A percentile compares a stretch with the other conserved stretches of the same genome.
Evolutionary conservation across 2,888 invertebrate species (phyloP).

Genomic region (Megastigmus dorsalis): DNA sequence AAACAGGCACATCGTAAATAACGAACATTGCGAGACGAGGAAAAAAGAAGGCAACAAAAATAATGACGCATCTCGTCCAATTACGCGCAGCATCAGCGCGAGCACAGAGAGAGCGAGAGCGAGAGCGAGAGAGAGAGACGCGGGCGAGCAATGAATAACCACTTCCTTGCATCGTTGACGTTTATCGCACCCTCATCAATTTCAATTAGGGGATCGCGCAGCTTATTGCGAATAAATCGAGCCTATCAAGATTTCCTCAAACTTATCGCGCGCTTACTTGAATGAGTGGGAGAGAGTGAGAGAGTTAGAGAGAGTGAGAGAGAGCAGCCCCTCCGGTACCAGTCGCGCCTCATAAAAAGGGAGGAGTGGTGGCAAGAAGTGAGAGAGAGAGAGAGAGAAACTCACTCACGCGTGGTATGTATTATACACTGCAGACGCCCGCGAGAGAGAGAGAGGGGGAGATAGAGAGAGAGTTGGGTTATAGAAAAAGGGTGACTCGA

Average conservation of each 20-base stretch:
- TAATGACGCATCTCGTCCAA: too few species aligned
- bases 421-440: background rate
- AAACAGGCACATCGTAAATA: too few species aligned
- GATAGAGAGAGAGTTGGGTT: background rate
- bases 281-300: too few species aligned
- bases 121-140: too few species aligned
- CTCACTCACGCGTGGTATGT: background rate
- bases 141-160: background rate
- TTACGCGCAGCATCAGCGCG: too few species aligned
- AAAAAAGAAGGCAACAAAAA: too few species aligned
- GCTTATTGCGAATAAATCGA: constrained; percentile 43
- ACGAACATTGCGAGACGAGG: too few species aligned
- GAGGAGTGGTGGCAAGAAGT: too few species aligned
- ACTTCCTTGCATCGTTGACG: background rate
- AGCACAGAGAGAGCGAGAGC: too few species aligned
- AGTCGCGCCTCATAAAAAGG: constrained; percentile 14
- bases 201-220: constrained; percentile 38
- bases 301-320: too few species aligned
- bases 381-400: background rate
- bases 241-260: constrained; percentile 47
- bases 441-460: background rate
- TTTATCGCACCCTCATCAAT: constrained; percentile 26
- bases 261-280: constrained; percentile 22
- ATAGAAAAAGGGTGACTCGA: too few species aligned
- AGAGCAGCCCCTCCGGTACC: background rate